phyloP scores from a whole-genome alignment of 2,888 invertebrate genomes.

The Hypolimnas misippus region DNA sequence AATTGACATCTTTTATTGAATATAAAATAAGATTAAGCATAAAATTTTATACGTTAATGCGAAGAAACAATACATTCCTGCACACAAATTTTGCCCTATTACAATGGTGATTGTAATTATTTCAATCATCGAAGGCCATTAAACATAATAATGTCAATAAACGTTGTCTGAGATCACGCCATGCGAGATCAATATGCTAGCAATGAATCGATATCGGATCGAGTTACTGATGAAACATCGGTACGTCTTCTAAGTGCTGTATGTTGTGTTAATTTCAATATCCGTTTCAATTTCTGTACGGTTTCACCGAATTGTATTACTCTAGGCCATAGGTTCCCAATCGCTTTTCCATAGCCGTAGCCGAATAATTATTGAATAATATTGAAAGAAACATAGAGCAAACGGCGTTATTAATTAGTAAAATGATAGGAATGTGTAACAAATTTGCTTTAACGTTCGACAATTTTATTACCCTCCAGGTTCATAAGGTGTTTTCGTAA shows the following conservation, averaged over 20 bases:
- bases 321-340: background rate
- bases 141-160: conserved; percentile 4
- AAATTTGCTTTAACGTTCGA: no score
- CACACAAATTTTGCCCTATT: background rate
- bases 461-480: no score
- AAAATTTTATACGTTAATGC: background rate
- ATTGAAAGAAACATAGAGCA: no score
- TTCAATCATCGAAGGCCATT: conserved; percentile 12
- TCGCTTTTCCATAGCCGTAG: no score
- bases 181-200: conserved; percentile 30
- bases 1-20: background rate
- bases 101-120: background rate
- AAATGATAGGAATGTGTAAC: no score
- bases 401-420: no score
- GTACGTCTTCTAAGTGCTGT: conserved; percentile 22
- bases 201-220: conserved; percentile 21
- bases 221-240: conserved; percentile 23
- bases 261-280: conserved; percentile 29
- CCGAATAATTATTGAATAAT: no score
- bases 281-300: no score
- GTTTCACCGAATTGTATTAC: background rate
- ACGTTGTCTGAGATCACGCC: conserved; percentile 19
- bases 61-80: background rate
- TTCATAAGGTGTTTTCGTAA: no score
- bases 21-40: background rate